Base-by-base conservation (phyloP, 2,888 invertebrate genomes). In the Ophion ellenae region DNA sequence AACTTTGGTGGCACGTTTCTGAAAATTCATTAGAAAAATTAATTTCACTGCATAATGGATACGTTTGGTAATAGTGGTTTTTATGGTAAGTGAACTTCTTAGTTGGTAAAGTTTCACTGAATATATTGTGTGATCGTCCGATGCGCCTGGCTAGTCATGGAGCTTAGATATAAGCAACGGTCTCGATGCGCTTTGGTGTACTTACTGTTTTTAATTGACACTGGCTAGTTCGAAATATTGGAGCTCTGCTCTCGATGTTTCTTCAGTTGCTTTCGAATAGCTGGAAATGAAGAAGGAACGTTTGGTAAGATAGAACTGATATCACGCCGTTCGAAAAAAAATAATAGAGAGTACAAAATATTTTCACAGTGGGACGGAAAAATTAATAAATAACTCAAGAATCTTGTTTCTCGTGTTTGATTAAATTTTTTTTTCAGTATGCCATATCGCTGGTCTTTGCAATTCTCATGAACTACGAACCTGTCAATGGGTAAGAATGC, bases 81-180 rank as follows among this genome's bases (percentile, higher is more conserved):
- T 77, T 47, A 75, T 69, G 47, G 28, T 61, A 14, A 28, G 20
- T 70, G 76, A 87, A 81, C 77, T 75, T 57, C 69, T 73, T 75
- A 73, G 86, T 79, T 45, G 57, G 83, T 53, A 86, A 88, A 90
- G 89, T 90, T 90, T 92, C 91, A 84, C 86, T 85, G 88, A 89
- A 90, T 88, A 89, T 82, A 86, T 90, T 86, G 73, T 71, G 79
- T 80, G 81, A 87, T 82, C 69, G 67, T 84, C 70, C 78, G 91
- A 90, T 88, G 82, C 90, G 90, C 88, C 84, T 90, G 84, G 90
- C 82, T 91, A 90, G 86, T 87, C 87, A 61, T 85, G 82, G 83
- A 85, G 80, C 79, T 84, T 71, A 86, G 90, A 91, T 92, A 92
- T 92, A 91, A 90, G 88, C 77, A 87, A 66, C 81, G 80, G 45